These are phyloP conservation scores for Drosophila pallidifrons DNA, from an alignment of 1,140 invertebrate genomes.

Conservation along the genomic window DNA sequence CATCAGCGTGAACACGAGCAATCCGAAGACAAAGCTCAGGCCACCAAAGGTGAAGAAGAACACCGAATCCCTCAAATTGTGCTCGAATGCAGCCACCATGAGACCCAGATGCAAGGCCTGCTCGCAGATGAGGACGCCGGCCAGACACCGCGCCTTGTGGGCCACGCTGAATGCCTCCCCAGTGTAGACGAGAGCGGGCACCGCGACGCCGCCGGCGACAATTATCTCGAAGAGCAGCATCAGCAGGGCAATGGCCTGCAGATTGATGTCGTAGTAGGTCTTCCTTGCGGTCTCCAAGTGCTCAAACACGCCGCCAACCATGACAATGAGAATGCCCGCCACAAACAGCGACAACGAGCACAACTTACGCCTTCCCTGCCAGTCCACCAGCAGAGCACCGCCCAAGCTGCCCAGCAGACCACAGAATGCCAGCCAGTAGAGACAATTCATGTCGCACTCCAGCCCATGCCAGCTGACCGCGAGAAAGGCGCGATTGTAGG, in stretches of 20 bases:
- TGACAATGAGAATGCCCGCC: constrained; percentile 69
- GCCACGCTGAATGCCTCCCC: constrained; percentile 71
- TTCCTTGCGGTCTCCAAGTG: constrained; percentile 64
- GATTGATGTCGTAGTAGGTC: constrained; percentile 66
- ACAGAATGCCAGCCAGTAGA: constrained; percentile 71
- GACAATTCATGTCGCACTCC: constrained; percentile 75
- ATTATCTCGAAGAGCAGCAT: constrained; percentile 75
- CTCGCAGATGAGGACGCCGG: constrained; percentile 63
- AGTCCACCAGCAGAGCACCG: constrained; percentile 67
- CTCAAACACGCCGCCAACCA: constrained; percentile 75
- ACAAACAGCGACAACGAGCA: constrained; percentile 67
- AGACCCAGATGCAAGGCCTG: constrained; percentile 66
- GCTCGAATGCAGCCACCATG: constrained; percentile 58
- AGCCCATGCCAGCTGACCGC: constrained; percentile 73
- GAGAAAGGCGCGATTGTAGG: constrained; percentile 73
- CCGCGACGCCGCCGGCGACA: constrained; percentile 64
- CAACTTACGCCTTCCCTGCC: constrained; percentile 70
- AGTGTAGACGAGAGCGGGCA: constrained; percentile 69
- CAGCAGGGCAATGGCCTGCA: constrained; percentile 67
- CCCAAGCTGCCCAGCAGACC: constrained; percentile 65
- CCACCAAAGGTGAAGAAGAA: constrained; percentile 74
- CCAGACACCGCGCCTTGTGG: constrained; percentile 65
- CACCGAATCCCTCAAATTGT: constrained; percentile 53
- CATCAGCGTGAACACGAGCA: constrained; percentile 69
- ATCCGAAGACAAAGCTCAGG: constrained; percentile 62